Evolutionary conservation across 1,140 invertebrate species (phyloP), one percentile per base, ranked within the genome.

Genomic region (Muscidifurax raptorellus): DNA sequence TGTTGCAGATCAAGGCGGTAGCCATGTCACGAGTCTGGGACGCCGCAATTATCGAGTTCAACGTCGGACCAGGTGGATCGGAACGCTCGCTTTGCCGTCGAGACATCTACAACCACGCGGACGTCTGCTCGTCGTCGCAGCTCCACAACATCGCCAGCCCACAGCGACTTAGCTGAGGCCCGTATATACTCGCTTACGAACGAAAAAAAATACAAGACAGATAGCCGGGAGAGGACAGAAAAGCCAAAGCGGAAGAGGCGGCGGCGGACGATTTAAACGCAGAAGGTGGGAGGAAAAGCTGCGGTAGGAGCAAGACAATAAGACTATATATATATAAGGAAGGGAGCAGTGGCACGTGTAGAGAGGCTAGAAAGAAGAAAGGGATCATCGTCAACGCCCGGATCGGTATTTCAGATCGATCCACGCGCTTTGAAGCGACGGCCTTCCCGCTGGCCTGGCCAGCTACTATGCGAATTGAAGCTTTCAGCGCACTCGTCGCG

Each of bases 401-500:
- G 89, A 91, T 91, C 90, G 89, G 88, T 89, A 88, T 84, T 86
- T 84, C 36, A 82, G 85, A 88, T 91, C 91, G 89, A 88, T 90
- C 90, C 89, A 84, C 88, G 89, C 88, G 59, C 71, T 69, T 76
- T 47, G 79, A 88, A 92, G 85, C 88, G 88, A 91, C 91, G 91
- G 92, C 92, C 91, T 92, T 89, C 83, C 87, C 87, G 92, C 92
- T 93, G 92, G 92, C 91, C 91, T 90, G 92, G 92, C 92, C 92
- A 93, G 92, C 92, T 93, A 93, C 92, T 93, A 93, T 93, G 92
- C 92, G 91, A 93, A 93, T 93, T 93, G 92, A 90, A 92, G 92
- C 90, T 92, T 90, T 92, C 90, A 89, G 90, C 87, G 88, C 89
- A 91, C 89, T 92, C 88, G 90, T 92, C 91, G 92, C 92, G 92